Base-by-base conservation (phyloP, 2,888 invertebrate species). In the Lasioglossum oenotherae region DNA sequence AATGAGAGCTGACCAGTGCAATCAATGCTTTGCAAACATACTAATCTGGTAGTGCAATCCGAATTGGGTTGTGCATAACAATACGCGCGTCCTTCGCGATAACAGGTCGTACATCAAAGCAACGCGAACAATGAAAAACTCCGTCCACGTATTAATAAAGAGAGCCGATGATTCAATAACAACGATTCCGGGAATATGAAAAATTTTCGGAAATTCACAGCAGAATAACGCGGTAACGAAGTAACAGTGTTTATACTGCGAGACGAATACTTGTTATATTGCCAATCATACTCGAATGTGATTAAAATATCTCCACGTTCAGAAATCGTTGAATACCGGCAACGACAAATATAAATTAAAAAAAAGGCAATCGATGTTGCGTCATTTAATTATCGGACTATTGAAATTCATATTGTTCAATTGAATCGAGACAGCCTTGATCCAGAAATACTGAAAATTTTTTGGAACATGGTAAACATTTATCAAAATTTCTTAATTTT, bases 31-130 rank as follows among this genome's bases (percentile, higher is more conserved):
- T 74, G 78, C 83, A 73, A 77, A 74, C 72, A 76, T 79, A 64
- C 60, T 93, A 93, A 93, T 94, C 93, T 93, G 92, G 91, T 90
- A 90, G 86, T 80, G 91, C 92, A 92, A 92, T 92, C 92, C 92
- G 87, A 85, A 87, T 85, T 85, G 82, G 83, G 77, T 87, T 79
- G 60, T 76, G 64, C 76, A 67, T 75, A 80, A 86, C 89, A 89
- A 90, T 90, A 90, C 90, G 91, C 64, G 89, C 86, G 91, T 91
- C 92, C 91, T 90, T 93, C 90, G 91, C 92, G 93, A 92, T 93
- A 93, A 92, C 92, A 88, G 90, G 85, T 84, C 92, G 92, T 92
- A 93, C 92, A 93, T 93, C 92, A 92, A 92, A 91, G 91, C 92
- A 89, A 88, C 90, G 89, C 89, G 89, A 92, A 93, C 92, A 93